Evolutionary conservation across 2,113 vertebrate species (phyloP), one percentile per base, ranked within the genome.

Genomic region (Solea senegalensis): DNA sequence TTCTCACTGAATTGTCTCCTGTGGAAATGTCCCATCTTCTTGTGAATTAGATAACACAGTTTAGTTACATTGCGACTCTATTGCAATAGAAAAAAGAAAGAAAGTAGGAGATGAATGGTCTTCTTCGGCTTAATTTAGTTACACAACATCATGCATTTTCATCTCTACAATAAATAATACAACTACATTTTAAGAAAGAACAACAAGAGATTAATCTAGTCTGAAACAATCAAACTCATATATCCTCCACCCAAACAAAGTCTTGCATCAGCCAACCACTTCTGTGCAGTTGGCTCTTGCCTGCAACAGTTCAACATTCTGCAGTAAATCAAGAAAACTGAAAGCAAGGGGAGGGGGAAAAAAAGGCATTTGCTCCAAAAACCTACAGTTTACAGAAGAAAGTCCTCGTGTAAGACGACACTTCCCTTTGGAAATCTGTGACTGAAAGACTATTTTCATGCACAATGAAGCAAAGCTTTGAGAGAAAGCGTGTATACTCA

Each of bases 221-320:
- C 2, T 34, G 34, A 34, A 34, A 34, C 34, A 4, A 34, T 40
- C 27, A 10, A 21, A 34, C 34, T 34, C 48, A 13, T 7, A 27
- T 14, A 60, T 58, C 21, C 62, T 64, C 59, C 53, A 68, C 57
- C 51, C 41, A 77, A 76, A 66, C 69, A 69, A 74, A 60, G 28
- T 85, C 16, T 85, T 85, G 72, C 78, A 89, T 86, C 85, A 90
- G 84, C 73, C 71, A 34, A 27, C 9, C 2, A 40, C 39, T 15
- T 41, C 55, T 6, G 14, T 41, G 15, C 34, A n/a, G 55, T 3
- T 10, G 55, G 15, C 39, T 58, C 2, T 54, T 14, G 52, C 52
- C 52, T 56, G 28, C 54, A 56, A 27, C 11, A 11, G 7, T 13
- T 7, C 4, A 14, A 8, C 48, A 68, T 49, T 26, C 53, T 57